These are phyloP conservation scores for Pseudoips prasinana DNA, from an alignment of 2,888 invertebrate species.

Conservation along the genomic window DNA sequence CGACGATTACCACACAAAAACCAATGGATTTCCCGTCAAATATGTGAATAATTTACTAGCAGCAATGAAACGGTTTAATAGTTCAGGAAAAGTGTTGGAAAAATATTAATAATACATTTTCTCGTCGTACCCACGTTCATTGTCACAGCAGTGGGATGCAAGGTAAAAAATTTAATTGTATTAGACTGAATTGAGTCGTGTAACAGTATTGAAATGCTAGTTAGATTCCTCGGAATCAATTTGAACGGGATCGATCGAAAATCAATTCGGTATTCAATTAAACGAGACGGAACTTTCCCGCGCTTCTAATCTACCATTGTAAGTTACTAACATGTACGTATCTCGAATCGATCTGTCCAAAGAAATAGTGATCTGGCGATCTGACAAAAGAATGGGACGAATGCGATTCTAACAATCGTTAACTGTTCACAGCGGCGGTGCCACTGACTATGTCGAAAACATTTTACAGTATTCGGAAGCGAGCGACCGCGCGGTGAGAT, in stretches of 20 bases:
- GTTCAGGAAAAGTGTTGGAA: conserved; percentile 26
- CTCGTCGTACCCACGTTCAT: conserved; percentile 26
- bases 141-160: conserved; percentile 32
- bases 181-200: conserved; percentile 47
- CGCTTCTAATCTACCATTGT: conserved; percentile 69
- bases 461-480: conserved; percentile 56
- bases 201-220: conserved; percentile 56
- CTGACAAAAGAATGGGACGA: conserved; percentile 65
- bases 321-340: conserved; percentile 51
- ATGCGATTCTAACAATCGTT: conserved; percentile 68
- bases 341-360: conserved; percentile 67
- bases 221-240: conserved; percentile 60
- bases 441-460: conserved; percentile 43
- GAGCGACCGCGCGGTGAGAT: conserved; percentile 32
- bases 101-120: conserved; percentile 26
- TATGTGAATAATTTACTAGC: conserved; percentile 11
- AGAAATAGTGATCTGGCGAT: conserved; percentile 56
- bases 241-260: conserved; percentile 65
- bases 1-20: conserved; percentile 8
- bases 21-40: conserved; percentile 19
- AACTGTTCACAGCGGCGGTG: conserved; percentile 59
- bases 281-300: conserved; percentile 65
- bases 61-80: conserved; percentile 14
- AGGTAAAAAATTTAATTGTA: conserved; percentile 50
- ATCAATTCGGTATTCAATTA: conserved; percentile 75